These are phyloP conservation scores for Apostichopus californicus DNA, from an alignment of 35 echinoderm and acorn worm genomes.

Conservation along the genomic window DNA sequence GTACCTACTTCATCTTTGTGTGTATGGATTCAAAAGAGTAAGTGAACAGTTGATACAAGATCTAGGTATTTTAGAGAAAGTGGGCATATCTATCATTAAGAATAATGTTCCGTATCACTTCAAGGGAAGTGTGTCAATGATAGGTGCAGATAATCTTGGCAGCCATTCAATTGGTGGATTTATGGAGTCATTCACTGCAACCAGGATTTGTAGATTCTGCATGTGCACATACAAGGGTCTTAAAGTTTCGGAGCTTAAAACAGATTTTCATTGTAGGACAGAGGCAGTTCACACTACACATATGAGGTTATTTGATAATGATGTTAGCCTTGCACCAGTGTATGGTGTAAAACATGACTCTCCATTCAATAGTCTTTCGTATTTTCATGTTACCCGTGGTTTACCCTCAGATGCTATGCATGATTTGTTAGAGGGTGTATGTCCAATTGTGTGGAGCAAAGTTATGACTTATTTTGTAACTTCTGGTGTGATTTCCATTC, in stretches of 20 bases:
- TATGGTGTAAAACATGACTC: no score
- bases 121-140: neutral
- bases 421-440: neutral
- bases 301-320: no score
- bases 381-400: neutral
- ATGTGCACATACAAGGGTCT: slow-evolving; percentile 49
- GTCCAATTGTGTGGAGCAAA: neutral
- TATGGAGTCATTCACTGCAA: no score
- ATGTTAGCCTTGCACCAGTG: no score
- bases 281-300: no score
- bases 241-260: neutral
- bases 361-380: neutral
- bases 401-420: slow-evolving; percentile 5
- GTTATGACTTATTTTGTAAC: no score
- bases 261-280: no score
- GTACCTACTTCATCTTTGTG: no score
- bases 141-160: neutral
- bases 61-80: neutral
- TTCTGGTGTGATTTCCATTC: no score
- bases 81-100: neutral
- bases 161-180: no score
- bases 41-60: neutral
- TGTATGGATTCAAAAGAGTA: no score
- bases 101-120: neutral
- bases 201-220: slow-evolving; percentile 48